Base-by-base conservation (phyloP, 2,888 invertebrate species). In the Cryptocephalus moraei region DNA sequence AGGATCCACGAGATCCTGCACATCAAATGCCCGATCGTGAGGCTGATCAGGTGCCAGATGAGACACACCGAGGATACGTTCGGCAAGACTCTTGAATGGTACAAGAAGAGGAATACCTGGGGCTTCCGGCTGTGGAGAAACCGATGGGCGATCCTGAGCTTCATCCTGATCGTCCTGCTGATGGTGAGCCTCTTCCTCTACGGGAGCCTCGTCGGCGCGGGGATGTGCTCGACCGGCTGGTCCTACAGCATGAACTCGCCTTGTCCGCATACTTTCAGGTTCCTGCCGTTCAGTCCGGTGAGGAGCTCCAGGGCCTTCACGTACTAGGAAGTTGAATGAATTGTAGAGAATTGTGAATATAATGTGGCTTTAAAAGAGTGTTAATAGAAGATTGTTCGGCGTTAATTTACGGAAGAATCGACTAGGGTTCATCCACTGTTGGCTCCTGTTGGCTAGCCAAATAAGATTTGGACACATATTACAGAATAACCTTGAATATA, bases 21-120 rank as follows among this genome's bases (percentile, higher is more conserved):
- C 42, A 52, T 59, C 39, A 61, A 61, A 50, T 59, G 61, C 36
- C 57, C 59, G 6, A 56, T 61, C 39, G 55, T 61, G 13, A 54
- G 54, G 47, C 44, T 58, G 45, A 49, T 61, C 10, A 48, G 53
- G 34, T 46, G 46, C 12, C 61, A 61, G 42, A 61, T 61, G 43
- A 47, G 49, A 8, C 54, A 50, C 41, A 53, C 54, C 12, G 56
- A 57, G 38, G 36, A 49, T 36, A 51, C 45, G 9, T 39, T 59
- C 42, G 50, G 48, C 13, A 50, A 55, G 31, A 43, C 49, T 8
- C 42, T 51, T 14, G 44, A 46, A 2, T 42, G 12, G 10, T 52
- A 50, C 39, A 38, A 46, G 46, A 52, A 48, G 47, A 49, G 38
- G 32, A 48, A 49, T 36, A 51, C 33, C 33, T 13, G 41, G 9